Evolutionary conservation across 2,888 invertebrate species (phyloP).

Genomic region (Diachrysia chrysitis): DNA sequence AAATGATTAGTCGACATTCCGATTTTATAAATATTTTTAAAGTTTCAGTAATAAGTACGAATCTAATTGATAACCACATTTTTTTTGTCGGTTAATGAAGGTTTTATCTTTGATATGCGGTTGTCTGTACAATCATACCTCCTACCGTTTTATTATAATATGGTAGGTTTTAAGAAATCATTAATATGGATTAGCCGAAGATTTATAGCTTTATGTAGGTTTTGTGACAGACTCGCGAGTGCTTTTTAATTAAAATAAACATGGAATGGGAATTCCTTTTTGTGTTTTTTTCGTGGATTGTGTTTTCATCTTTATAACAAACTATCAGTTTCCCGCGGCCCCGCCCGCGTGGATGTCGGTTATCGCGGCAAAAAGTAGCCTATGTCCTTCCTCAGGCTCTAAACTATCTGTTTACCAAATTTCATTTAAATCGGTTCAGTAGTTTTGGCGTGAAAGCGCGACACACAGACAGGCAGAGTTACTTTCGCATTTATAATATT

Average conservation of each 20-base stretch:
- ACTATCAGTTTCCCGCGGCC: no score
- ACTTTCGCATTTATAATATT: no score
- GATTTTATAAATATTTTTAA: no score
- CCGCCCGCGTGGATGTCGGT: no score
- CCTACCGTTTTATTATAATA: constrained; percentile 24
- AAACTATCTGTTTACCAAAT: no score
- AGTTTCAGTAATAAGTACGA: no score
- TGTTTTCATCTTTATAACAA: background rate
- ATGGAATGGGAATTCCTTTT: constrained; percentile 61
- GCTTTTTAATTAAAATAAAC: constrained; percentile 67
- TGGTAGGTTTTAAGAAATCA: constrained; percentile 67
- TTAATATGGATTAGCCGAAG: constrained; percentile 75
- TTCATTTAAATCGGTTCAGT: no score
- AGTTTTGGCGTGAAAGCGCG: no score
- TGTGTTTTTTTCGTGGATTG: background rate
- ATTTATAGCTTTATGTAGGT: constrained; percentile 62
- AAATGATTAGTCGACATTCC: no score
- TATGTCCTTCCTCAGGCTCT: no score
- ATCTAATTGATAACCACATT: background rate
- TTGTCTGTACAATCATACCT: background rate
- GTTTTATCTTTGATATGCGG: background rate
- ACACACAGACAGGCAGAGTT: no score
- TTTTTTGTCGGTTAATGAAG: background rate
- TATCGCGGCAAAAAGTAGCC: no score
- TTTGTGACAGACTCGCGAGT: constrained; percentile 62